Evolutionary conservation across 2,888 invertebrate genomes (phyloP).

Genomic region (Oxystoma pomonae): DNA sequence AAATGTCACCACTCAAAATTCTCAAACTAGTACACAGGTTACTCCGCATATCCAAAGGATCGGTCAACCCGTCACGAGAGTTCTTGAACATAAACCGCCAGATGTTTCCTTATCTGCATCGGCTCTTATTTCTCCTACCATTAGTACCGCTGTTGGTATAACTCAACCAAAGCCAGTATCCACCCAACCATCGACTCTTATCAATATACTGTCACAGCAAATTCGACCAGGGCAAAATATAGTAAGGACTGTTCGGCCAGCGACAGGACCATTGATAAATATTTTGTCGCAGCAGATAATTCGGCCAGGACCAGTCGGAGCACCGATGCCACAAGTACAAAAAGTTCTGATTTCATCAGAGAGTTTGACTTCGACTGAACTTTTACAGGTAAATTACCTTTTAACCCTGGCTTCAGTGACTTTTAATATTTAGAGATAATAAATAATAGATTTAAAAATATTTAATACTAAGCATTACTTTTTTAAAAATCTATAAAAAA

Average conservation of each 20-base stretch:
- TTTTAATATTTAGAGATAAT: conserved; percentile 6
- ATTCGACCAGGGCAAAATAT: conserved; percentile 42
- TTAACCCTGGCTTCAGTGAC: conserved; percentile 5
- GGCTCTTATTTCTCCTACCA: conserved; percentile 25
- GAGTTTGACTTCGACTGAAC: neutral
- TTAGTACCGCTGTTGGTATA: conserved; percentile 23
- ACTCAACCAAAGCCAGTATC: conserved; percentile 35
- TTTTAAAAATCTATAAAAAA: too few species aligned
- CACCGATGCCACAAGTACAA: neutral
- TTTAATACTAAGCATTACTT: too few species aligned
- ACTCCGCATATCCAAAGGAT: conserved; percentile 50
- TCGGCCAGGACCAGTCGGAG: conserved; percentile 27
- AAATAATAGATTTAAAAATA: too few species aligned
- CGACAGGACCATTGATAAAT: conserved; percentile 40
- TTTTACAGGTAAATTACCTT: neutral
- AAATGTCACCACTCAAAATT: conserved; percentile 36
- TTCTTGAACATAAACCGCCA: conserved; percentile 39
- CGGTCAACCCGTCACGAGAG: conserved; percentile 42
- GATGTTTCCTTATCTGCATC: conserved; percentile 22
- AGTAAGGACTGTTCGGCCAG: conserved; percentile 33
- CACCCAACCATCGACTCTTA: conserved; percentile 47
- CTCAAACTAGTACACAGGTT: conserved; percentile 47
- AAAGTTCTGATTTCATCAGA: neutral
- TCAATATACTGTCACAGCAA: conserved; percentile 54
- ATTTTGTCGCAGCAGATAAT: conserved; percentile 46